Conservation (phyloP, 2,113 vertebrate genomes). For the Pitta sordida region DNA sequence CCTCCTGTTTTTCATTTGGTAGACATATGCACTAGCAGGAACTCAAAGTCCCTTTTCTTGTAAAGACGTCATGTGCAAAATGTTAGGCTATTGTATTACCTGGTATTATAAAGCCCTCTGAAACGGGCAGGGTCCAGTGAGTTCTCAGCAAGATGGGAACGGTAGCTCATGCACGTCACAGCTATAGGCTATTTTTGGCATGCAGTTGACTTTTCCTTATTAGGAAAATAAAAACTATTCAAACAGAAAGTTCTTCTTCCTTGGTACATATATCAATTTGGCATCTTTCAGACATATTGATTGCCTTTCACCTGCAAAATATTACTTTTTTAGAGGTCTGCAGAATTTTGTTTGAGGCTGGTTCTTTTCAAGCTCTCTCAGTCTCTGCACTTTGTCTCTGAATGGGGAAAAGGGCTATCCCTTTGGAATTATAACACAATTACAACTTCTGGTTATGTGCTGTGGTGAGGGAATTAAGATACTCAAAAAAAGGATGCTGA, state of each 20-base stretch:
- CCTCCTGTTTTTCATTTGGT: slow-evolving; percentile 1
- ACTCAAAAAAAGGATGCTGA: background rate
- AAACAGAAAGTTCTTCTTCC: background rate
- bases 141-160: slow-evolving; percentile 38
- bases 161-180: slow-evolving; percentile 33
- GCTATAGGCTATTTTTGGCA: slow-evolving; percentile 25
- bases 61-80: slow-evolving; percentile 29
- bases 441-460: background rate
- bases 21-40: background rate
- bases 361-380: background rate
- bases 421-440: background rate
- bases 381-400: background rate
- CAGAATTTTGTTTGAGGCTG: background rate
- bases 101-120: background rate
- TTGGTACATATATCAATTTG: background rate
- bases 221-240: slow-evolving; percentile 17
- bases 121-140: slow-evolving; percentile 13
- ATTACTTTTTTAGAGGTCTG: background rate
- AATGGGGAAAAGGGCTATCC: background rate
- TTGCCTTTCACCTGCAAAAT: background rate
- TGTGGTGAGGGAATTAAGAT: background rate
- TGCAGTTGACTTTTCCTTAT: background rate
- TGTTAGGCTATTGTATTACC: slow-evolving; percentile 54
- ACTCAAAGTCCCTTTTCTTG: slow-evolving; percentile 44
- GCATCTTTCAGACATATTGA: background rate